phyloP scores from a whole-genome alignment of 2,797 vertebrate genomes.

The Molossus molossus region DNA sequence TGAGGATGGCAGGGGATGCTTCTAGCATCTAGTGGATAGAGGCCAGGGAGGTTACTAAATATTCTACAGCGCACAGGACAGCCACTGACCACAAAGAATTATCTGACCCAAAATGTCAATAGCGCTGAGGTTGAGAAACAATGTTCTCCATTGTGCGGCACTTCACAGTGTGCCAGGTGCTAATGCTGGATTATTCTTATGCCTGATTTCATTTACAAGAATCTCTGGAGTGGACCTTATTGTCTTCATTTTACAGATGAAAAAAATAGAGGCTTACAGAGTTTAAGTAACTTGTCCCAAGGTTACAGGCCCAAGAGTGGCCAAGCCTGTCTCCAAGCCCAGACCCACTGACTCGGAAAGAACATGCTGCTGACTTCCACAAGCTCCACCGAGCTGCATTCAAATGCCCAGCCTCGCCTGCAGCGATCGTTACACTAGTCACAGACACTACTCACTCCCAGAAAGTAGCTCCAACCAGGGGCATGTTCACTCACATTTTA shows the following conservation, averaged over 20 bases:
- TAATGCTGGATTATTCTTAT: slow-evolving; percentile 8
- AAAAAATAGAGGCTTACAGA: not conserved
- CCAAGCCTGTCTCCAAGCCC: not conserved
- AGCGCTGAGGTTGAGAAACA: not conserved
- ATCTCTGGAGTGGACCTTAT: not conserved
- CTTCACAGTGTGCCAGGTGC: not conserved
- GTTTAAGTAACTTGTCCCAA: slow-evolving; percentile 12
- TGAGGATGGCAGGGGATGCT: not conserved
- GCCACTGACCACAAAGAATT: not conserved
- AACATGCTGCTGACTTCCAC: not conserved
- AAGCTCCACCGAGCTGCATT: not conserved
- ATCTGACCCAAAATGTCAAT: not conserved
- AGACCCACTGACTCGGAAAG: not conserved
- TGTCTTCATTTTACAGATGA: slow-evolving; percentile 61
- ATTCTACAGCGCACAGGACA: not conserved
- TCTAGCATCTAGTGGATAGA: not conserved
- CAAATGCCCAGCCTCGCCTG: not conserved
- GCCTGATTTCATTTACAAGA: slow-evolving; percentile 53
- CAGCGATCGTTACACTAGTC: not conserved
- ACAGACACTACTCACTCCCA: not conserved
- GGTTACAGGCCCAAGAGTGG: not conserved
- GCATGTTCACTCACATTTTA: not conserved
- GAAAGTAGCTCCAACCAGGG: not conserved
- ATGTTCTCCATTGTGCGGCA: not conserved
- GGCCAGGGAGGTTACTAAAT: not conserved